Base-by-base conservation (phyloP, 2,113 vertebrate genomes). In the Diphyllodes magnificus region DNA sequence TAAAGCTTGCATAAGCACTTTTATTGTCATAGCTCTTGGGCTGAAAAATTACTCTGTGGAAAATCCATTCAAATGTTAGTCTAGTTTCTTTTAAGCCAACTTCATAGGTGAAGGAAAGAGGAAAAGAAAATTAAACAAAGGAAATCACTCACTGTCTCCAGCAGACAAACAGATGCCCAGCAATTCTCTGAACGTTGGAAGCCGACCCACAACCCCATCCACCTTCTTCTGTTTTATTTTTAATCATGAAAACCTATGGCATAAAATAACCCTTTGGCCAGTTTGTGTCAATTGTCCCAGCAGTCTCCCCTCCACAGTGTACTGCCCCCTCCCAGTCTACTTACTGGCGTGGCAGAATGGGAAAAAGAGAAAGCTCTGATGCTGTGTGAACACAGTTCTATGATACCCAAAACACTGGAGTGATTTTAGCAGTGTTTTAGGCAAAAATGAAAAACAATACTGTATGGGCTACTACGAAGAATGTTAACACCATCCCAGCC, bases 151-250 rank as follows among this genome's bases (percentile, higher is more conserved):
- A 31, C 9, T 21, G 5, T 68, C 10, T 91, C 35, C 6, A 15
- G 56, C 8, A 73, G 21, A 33, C 31, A 75, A 18, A 73, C 1
- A 16, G 30, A 42, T 59, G 12, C 2, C 9, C 30, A 49, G 24
- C 24, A 53, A 14, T 68, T 50, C 30, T 54, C 10, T 47, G n/a
- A 75, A 45, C 15, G 6, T 39, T 59, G 53, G 15, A 69, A 86
- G 16, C 9, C 22, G 68, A 35, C 4, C 2, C 18, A 61, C 9
- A n/a, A 24, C 4, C 1, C 8, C 22, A 78, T 2, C 4, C 14
- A 8, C 12, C 45, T 56, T 51, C 5, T 54, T 81, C 19, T 56
- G 7, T 19, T 64, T 73, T 69, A 14, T 44, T 61, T 66, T 19
- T 70, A 61, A 30, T 51, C 31, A 39, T 65, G 15, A 27, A 15